These are phyloP conservation scores for Cosmorhoe ocellata DNA, from an alignment of 2,888 invertebrate genomes.

Conservation along the genomic window DNA sequence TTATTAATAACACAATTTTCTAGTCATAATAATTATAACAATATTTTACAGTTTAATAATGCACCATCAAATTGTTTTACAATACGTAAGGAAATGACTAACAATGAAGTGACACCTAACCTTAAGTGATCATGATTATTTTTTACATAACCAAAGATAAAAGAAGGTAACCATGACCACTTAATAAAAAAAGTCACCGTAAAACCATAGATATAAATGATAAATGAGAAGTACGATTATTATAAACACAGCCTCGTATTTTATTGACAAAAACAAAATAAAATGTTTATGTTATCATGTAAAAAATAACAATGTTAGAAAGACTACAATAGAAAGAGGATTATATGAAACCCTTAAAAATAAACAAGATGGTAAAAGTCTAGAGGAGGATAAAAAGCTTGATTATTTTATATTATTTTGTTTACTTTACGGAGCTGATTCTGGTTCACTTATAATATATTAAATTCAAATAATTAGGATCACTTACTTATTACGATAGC, in stretches of 20 bases:
- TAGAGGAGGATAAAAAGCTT: background rate
- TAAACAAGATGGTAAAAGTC: constrained; percentile 2
- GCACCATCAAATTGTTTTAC: constrained; percentile 29
- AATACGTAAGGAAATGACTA: constrained; percentile 8
- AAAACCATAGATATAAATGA: too few relatives aligned
- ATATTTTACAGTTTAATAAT: constrained; percentile 25
- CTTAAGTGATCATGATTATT: too few relatives aligned
- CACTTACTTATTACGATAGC: too few relatives aligned
- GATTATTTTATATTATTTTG: constrained; percentile 6
- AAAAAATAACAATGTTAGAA: background rate
- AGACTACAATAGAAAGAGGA: background rate
- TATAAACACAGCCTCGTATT: too few relatives aligned
- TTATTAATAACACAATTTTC: constrained; percentile 23
- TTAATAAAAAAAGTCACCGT: background rate
- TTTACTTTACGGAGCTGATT: background rate
- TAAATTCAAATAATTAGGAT: too few relatives aligned
- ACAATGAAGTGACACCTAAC: constrained; percentile 12
- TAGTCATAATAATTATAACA: constrained; percentile 30
- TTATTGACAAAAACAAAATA: too few relatives aligned
- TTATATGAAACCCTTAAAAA: background rate
- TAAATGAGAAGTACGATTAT: too few relatives aligned
- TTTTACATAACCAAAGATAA: too few relatives aligned
- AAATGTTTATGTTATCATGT: too few relatives aligned
- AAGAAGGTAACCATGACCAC: too few relatives aligned
- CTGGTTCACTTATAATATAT: background rate